Evolutionary conservation across 2,888 invertebrate species (phyloP), one percentile per base, ranked within the genome.

Genomic region (Hemistola chrysoprasaria): DNA sequence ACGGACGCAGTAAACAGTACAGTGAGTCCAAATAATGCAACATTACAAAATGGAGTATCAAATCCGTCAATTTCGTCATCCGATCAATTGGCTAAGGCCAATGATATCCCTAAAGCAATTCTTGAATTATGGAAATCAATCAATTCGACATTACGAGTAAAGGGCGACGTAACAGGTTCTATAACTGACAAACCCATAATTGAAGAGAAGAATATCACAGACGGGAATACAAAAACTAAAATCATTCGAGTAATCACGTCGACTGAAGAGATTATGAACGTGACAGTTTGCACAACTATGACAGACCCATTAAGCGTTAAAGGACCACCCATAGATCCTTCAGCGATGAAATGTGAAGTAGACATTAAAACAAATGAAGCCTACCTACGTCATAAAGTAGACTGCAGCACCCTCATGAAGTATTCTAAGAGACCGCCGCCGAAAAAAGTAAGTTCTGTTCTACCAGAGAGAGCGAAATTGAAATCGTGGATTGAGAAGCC

Each of bases 401-500:
- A 84, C 31, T 87, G 87, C 50, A 59, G 56, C 5, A 69, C 61
- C 20, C 56, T 87, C 26, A 43, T 82, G 33, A 46, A 72, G 25
- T 83, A 85, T 44, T 61, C 85, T 0, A 84, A 65, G 71, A 77
- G 76, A 1, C 76, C 74, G 46, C 78, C 80, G 1, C 70, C 70
- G 40, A 65, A n/a, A n/a, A n/a, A 65, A 5, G 11, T 39, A 6
- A 51, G 48, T 1, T 49, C 60, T 0, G 38, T 71, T 4, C 28
- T 86, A 23, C 87, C 87, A 8, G 40, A 69, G 2, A 71, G 71
- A 47, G 52, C 57, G 1, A 78, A 70, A 44, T 47, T 87, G 16
- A 80, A 82, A 42, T 56, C 76, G 0, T 84, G 82, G 81, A 38
- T 82, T 7, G 45, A 68, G 1, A 85, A 74, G 22, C 87, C 86